A percentile compares a stretch with the other conserved stretches of the same genome.
Evolutionary conservation across 1,140 invertebrate species (phyloP).

Genomic region (Drosophila kikkawai): DNA sequence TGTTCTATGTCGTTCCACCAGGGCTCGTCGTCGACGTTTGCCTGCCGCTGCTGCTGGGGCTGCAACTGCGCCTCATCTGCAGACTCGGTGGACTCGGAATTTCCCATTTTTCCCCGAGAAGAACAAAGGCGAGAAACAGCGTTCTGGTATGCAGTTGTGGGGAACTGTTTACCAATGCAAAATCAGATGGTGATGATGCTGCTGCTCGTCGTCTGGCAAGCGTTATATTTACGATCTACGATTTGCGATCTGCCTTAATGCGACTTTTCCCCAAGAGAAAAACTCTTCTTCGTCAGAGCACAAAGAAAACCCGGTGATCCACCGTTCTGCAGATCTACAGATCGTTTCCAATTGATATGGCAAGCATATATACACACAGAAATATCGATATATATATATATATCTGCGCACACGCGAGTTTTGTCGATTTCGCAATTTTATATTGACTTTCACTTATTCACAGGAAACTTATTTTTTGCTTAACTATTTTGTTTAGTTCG

Average conservation of each 20-base stretch:
- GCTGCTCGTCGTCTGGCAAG: slow-evolving; percentile 37
- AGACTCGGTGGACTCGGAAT: slow-evolving; percentile 62
- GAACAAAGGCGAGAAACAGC: slow-evolving; percentile 57
- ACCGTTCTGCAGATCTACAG: slow-evolving; percentile 24
- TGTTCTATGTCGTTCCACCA: slow-evolving; percentile 83
- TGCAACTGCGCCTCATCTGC: slow-evolving; percentile 48
- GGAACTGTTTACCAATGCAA: slow-evolving; percentile 53
- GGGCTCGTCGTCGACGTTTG: slow-evolving; percentile 64
- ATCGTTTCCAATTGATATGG: slow-evolving; percentile 41
- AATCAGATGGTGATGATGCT: slow-evolving; percentile 23
- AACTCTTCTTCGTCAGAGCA: slow-evolving; percentile 31
- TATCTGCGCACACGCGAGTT: slow-evolving; percentile 54
- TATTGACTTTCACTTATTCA: slow-evolving; percentile 71
- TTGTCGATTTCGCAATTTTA: slow-evolving; percentile 73
- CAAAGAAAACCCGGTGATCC: slow-evolving; percentile 31
- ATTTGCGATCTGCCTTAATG: slow-evolving; percentile 62
- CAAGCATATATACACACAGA: slow-evolving; percentile 19
- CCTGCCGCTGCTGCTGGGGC: slow-evolving; percentile 17
- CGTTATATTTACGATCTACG: slow-evolving; percentile 61
- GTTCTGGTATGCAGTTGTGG: slow-evolving; percentile 58
- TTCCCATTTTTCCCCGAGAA: slow-evolving; percentile 58
- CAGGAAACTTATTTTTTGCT: neutral
- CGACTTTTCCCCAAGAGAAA: slow-evolving; percentile 58
- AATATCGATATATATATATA: slow-evolving; percentile 21
- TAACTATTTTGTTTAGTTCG: neutral